Conservation (phyloP, 2,797 vertebrate genomes). For the Argentina silus region DNA sequence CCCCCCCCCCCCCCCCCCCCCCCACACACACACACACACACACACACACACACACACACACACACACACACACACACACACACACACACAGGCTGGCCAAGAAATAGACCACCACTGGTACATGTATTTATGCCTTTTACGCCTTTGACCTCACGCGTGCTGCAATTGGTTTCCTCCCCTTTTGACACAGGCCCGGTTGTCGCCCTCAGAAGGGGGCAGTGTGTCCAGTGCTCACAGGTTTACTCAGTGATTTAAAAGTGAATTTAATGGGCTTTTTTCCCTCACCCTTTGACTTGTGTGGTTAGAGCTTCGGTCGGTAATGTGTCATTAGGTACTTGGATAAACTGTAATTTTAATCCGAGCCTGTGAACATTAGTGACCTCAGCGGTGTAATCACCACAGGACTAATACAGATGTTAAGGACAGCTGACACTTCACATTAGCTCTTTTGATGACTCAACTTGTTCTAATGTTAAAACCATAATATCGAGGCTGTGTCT, state of each 20-base stretch:
- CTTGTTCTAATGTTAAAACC: too few species aligned
- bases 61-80: background rate
- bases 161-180: conserved; percentile 21
- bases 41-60: too few species aligned
- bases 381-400: too few species aligned
- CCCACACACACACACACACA: too few species aligned
- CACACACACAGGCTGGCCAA: background rate
- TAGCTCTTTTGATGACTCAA: too few species aligned
- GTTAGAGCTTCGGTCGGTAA: too few species aligned
- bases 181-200: conserved; percentile 17
- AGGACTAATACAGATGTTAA: too few species aligned
- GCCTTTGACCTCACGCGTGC: conserved; percentile 35
- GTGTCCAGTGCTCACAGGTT: conserved; percentile 14
- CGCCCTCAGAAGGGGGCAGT: conserved; percentile 1
- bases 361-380: too few species aligned
- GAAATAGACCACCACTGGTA: conserved; percentile 14
- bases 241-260: conserved; percentile 33
- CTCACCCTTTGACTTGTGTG: background rate
- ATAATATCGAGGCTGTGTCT: too few species aligned
- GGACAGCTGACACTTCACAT: too few species aligned
- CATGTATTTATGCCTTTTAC: conserved; percentile 42
- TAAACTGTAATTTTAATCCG: too few species aligned
- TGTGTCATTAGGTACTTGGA: too few species aligned
- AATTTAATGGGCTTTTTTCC: background rate
- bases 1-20: background rate